Percentiles rank a stretch among this genome's conserved stretches.
Conservation (phyloP, 2,888 invertebrate species). For the Epirrhoe alternata region DNA sequence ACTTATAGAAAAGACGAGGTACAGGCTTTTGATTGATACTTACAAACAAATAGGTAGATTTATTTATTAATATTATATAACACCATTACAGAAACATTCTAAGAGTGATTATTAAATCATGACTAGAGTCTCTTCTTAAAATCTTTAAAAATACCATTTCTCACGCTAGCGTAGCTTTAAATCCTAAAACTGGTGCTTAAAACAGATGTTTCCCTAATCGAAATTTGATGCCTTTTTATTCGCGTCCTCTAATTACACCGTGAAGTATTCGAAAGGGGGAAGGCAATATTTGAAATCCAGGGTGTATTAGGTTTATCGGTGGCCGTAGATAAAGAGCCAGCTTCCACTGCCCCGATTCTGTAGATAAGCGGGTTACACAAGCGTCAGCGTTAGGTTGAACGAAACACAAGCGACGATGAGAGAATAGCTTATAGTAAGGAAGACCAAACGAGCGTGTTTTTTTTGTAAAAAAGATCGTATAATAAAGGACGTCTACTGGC, state of each 20-base stretch:
- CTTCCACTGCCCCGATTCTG: slow-evolving; percentile 31
- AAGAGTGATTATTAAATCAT: too few species aligned
- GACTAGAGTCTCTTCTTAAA: too few species aligned
- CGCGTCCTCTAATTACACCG: slow-evolving; percentile 55
- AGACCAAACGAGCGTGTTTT: too few species aligned
- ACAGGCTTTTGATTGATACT: too few species aligned
- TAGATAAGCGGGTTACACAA: slow-evolving; percentile 7
- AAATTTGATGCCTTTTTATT: slow-evolving; percentile 69
- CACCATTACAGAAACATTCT: too few species aligned
- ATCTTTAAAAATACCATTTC: not conserved
- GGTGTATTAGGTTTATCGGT: slow-evolving; percentile 57
- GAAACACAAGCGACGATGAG: not conserved
- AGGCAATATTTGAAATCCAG: slow-evolving; percentile 37
- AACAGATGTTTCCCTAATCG: slow-evolving; percentile 53
- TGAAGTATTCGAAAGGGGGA: slow-evolving; percentile 43
- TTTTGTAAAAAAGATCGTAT: too few species aligned
- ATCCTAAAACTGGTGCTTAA: not conserved
- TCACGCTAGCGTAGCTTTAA: not conserved
- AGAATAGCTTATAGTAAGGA: not conserved
- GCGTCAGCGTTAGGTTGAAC: not conserved
- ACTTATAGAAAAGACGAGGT: too few species aligned
- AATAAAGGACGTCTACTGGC: too few species aligned
- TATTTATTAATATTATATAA: too few species aligned
- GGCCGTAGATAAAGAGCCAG: slow-evolving; percentile 59
- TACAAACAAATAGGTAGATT: too few species aligned